Percentiles rank a stretch among this genome's conserved stretches.
These are phyloP conservation scores for Cervus canadensis DNA, from an alignment of 2,113 vertebrate species.

Conservation along the genomic window DNA sequence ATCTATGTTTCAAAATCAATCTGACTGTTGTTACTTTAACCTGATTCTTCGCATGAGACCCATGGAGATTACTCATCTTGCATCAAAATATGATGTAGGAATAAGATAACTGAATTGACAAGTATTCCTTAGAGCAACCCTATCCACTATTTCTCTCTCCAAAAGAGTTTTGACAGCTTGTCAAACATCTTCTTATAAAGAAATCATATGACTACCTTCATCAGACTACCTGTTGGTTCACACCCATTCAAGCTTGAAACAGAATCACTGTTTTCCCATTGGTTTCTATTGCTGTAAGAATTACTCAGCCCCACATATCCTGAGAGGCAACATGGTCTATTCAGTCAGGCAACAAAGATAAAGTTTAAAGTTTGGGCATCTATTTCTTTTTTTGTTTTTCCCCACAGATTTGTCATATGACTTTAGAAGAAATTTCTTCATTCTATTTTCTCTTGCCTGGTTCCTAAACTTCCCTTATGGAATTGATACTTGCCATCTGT, in stretches of 20 bases:
- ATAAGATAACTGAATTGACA: constrained; percentile 69
- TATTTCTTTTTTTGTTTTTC: neutral
- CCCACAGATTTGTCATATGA: neutral
- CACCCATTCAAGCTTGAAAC: constrained; percentile 71
- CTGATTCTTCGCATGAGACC: constrained; percentile 29
- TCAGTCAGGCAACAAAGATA: neutral
- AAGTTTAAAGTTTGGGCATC: neutral
- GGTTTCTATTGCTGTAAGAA: constrained; percentile 66
- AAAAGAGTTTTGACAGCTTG: constrained; percentile 75
- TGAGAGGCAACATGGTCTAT: neutral
- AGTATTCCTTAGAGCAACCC: constrained; percentile 53
- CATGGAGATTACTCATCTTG: constrained; percentile 23
- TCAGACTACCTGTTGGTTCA: constrained; percentile 71
- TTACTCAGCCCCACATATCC: constrained; percentile 27
- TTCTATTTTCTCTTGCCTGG: neutral
- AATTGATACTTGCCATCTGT: neutral
- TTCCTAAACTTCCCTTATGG: neutral
- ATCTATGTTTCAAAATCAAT: neutral
- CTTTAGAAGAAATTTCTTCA: neutral
- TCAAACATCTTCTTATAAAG: constrained; percentile 75
- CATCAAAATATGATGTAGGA: constrained; percentile 45
- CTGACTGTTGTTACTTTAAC: constrained; percentile 26
- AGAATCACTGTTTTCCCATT: constrained; percentile 64
- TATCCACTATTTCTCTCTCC: constrained; percentile 63
- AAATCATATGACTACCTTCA: constrained; percentile 75